Evolutionary conservation across 2,888 invertebrate genomes (phyloP).

Genomic region (Rambutsinella grinnellia): DNA sequence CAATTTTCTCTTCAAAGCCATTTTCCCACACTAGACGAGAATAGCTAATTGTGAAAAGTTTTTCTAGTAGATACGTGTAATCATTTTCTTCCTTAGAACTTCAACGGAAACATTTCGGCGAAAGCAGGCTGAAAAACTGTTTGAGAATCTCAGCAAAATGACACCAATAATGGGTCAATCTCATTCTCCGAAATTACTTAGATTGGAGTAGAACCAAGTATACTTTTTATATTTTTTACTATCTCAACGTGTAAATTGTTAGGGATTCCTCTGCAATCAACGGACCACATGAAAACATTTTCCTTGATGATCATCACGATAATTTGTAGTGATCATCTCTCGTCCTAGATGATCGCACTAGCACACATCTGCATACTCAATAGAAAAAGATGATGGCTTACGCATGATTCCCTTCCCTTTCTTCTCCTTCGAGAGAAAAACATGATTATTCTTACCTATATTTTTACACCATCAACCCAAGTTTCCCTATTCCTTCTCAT

Average conservation of each 20-base stretch:
- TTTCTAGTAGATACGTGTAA: no score
- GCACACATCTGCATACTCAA: neutral
- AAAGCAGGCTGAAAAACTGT: no score
- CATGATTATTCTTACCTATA: slow-evolving; percentile 29
- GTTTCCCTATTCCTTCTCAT: neutral
- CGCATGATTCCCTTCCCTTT: slow-evolving; percentile 13
- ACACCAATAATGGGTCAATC: no score
- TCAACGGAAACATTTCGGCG: no score
- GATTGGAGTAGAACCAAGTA: no score
- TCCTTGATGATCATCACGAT: neutral
- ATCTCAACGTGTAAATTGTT: slow-evolving; percentile 31
- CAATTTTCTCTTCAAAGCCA: no score
- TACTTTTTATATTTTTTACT: no score
- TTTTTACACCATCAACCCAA: slow-evolving; percentile 9
- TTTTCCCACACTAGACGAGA: no score
- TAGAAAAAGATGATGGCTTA: neutral
- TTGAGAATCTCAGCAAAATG: no score
- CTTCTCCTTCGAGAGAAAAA: slow-evolving; percentile 9
- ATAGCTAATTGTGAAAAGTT: no score
- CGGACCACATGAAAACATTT: neutral
- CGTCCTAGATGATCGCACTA: neutral
- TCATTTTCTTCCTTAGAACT: no score
- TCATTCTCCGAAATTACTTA: no score
- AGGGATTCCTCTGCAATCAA: neutral
- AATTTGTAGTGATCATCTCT: neutral